These are phyloP conservation scores for Embidobia sp. DNA, from an alignment of 2,888 invertebrate genomes.

Conservation along the genomic window DNA sequence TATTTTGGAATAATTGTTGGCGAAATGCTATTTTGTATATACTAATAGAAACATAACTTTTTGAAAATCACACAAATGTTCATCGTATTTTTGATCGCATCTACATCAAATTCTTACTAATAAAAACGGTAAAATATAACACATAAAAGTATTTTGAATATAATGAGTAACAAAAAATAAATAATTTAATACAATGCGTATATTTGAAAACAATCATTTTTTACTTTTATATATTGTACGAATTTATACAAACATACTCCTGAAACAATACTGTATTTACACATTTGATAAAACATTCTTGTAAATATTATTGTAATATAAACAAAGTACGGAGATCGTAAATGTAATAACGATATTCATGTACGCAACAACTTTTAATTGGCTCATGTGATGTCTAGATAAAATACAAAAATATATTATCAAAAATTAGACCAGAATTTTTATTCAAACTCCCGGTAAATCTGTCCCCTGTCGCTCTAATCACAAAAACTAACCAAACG, in stretches of 20 bases:
- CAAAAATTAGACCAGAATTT: background rate
- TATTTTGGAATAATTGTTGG: slow-evolving; percentile 27
- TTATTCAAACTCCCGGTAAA: too few species aligned
- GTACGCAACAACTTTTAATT: slow-evolving; percentile 65
- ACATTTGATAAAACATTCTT: slow-evolving; percentile 49
- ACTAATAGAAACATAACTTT: slow-evolving; percentile 7
- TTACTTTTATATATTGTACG: slow-evolving; percentile 66
- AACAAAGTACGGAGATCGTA: slow-evolving; percentile 58
- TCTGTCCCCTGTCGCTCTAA: too few species aligned
- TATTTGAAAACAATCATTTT: slow-evolving; percentile 47
- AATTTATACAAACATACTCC: slow-evolving; percentile 32
- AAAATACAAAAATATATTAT: slow-evolving; percentile 64
- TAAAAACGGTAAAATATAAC: too few species aligned
- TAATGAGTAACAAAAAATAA: too few species aligned
- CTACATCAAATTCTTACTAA: background rate
- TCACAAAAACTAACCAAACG: too few species aligned
- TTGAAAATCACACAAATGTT: slow-evolving; percentile 8
- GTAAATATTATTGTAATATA: slow-evolving; percentile 71
- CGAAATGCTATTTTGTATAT: slow-evolving; percentile 29
- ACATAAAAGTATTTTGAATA: too few species aligned
- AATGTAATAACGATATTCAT: slow-evolving; percentile 64
- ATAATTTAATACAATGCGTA: slow-evolving; percentile 12
- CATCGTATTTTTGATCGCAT: background rate
- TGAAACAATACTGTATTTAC: slow-evolving; percentile 15
- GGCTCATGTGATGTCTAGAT: slow-evolving; percentile 78